Evolutionary conservation across 2,888 invertebrate genomes (phyloP).

Genomic region (Philonicus albiceps): DNA sequence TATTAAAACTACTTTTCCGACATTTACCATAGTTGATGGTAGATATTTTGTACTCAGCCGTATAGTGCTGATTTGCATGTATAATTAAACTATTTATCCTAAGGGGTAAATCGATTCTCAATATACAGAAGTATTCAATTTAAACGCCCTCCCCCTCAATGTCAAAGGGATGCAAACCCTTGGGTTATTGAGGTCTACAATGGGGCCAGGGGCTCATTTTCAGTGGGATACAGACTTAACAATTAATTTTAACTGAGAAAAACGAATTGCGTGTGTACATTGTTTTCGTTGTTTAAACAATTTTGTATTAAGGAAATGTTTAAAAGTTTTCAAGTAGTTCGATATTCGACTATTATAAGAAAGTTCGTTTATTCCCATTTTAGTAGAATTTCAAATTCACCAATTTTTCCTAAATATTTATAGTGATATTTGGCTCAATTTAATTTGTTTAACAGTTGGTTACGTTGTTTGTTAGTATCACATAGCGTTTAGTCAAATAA

Average conservation of each 20-base stretch:
- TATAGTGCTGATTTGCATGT: neutral
- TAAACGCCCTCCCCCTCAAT: neutral
- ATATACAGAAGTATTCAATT: neutral
- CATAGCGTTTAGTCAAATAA: no score
- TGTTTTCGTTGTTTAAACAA: neutral
- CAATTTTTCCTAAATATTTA: no score
- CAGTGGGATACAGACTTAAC: neutral
- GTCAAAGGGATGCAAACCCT: neutral
- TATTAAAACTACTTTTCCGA: neutral
- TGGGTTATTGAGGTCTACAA: neutral
- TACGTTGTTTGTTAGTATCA: no score
- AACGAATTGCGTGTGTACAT: neutral
- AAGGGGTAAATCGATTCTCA: neutral
- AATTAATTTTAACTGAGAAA: neutral
- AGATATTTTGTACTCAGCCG: neutral
- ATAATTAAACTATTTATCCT: neutral
- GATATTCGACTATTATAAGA: neutral
- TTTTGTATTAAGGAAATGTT: neutral
- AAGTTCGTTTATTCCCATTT: neutral
- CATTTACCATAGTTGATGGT: neutral
- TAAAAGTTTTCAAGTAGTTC: neutral
- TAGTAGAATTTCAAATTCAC: neutral
- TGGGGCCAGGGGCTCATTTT: neutral
- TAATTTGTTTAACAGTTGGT: no score
- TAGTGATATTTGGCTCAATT: no score